Conservation (phyloP, 2,113 vertebrate genomes). For the Amphiprion ocellaris region DNA sequence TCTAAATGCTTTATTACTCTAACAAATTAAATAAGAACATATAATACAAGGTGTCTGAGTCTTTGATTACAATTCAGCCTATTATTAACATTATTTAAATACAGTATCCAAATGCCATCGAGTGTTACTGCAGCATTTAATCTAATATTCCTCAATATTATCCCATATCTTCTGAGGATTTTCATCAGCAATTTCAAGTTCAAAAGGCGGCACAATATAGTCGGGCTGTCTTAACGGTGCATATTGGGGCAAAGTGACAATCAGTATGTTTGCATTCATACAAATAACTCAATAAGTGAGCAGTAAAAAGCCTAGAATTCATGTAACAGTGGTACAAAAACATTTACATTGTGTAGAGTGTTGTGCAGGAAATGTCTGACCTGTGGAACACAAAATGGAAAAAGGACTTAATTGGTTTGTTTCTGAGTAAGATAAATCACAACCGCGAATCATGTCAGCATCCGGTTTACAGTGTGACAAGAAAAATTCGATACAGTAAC, state of each 20-base stretch:
- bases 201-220: conserved; percentile 35
- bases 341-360: no score
- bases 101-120: conserved; percentile 80
- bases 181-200: conserved; percentile 47
- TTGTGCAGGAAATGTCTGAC: conserved; percentile 1
- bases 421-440: background rate
- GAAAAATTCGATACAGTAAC: background rate
- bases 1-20: conserved; percentile 86
- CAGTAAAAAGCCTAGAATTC: background rate
- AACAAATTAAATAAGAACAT: conserved; percentile 88
- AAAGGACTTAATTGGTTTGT: background rate
- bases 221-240: conserved; percentile 2
- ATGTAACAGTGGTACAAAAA: background rate
- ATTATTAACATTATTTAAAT: conserved; percentile 87
- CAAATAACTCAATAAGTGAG: background rate
- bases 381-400: background rate
- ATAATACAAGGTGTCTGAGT: conserved; percentile 83
- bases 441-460: background rate
- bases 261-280: conserved; percentile 47
- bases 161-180: conserved; percentile 53
- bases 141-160: conserved; percentile 51
- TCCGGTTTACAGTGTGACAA: background rate
- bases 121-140: conserved; percentile 70
- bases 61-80: conserved; percentile 85
- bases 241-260: conserved; percentile 23